Evolutionary conservation across 2,888 invertebrate genomes (phyloP), one percentile per base, ranked within the genome.

Genomic region (Mesorhabditis sp.): DNA sequence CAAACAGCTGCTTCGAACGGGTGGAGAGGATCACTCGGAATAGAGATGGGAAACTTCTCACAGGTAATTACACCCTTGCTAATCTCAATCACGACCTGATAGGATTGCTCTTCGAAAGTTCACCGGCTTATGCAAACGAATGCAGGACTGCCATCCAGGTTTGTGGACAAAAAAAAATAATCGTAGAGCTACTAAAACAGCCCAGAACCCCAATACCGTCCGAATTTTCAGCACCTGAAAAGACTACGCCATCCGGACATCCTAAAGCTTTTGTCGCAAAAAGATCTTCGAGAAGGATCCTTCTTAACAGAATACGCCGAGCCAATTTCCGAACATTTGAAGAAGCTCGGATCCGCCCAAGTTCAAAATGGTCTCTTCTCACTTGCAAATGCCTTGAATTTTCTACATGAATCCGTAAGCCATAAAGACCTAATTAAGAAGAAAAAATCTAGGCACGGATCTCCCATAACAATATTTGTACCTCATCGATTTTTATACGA

Each of bases 401-500:
- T 50, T 50, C 58, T 50, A 13, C 58, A 50, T n/a, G 58, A 50
- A 50, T 50, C 58, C n/a, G 58, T 50, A 50, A 50, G 58, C n/a
- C 7, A 50, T 1, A 50, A 50, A 50, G 58, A 50, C n/a, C n/a
- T 28, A 28, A 28, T 28, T 28, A 28, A 28, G 28, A 28, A 28
- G 28, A 28, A 28, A 28, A 28, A 28, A 28, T 71, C 50, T 43
- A 71, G 71, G 71, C 71, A n/a, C 28, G 65, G 44, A 68, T 71
- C 43, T 65, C 66, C 43, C 71, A 71, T 45, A 71, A 71, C 66
- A 71, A 69, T 45, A 68, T 71, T 45, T 69, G 65, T 2, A 67
- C 71, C 4, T 58, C 69, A 10, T 62, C 62, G 4, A 69, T 71
- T 50, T 71, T 68, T 62, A 68, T 71, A n/a, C 41, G 62, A 10